Conservation (phyloP, 1,140 invertebrate genomes). For the Nebria ingens region DNA sequence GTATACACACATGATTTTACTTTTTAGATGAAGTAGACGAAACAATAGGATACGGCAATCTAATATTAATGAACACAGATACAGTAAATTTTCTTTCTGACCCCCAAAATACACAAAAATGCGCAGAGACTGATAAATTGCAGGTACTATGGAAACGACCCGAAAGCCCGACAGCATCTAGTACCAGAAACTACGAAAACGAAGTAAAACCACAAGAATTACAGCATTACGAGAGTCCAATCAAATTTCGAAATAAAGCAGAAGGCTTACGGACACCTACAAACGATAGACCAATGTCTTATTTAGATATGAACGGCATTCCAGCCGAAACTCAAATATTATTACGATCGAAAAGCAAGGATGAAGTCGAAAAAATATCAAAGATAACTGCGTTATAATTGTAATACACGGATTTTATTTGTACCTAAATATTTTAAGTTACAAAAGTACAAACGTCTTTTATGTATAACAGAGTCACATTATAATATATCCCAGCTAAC, state of each 20-base stretch:
- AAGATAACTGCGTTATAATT: conserved; percentile 28
- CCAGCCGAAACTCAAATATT: neutral
- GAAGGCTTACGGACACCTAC: conserved; percentile 30
- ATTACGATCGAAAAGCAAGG: neutral
- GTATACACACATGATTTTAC: too few species aligned
- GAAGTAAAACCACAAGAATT: conserved; percentile 32
- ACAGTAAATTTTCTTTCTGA: conserved; percentile 32
- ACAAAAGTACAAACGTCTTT: conserved; percentile 1
- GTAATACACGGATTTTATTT: conserved; percentile 14
- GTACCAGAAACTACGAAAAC: conserved; percentile 23
- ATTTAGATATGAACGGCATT: conserved; percentile 39
- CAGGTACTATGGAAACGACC: conserved; percentile 21
- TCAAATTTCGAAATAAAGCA: conserved; percentile 32
- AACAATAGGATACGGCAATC: conserved; percentile 15
- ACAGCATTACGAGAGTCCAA: conserved; percentile 41
- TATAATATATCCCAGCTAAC: too few species aligned
- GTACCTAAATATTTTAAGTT: neutral
- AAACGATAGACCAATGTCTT: conserved; percentile 36
- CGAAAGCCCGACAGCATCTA: conserved; percentile 22
- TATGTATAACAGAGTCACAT: conserved; percentile 10
- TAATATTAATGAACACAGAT: conserved; percentile 21
- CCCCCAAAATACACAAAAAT: neutral
- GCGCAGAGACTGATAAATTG: conserved; percentile 36
- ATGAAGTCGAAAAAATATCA: conserved; percentile 19
- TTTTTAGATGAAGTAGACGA: conserved; percentile 17